Conservation (phyloP, 2,113 vertebrate genomes). For the Hippocampus guttulatus region DNA sequence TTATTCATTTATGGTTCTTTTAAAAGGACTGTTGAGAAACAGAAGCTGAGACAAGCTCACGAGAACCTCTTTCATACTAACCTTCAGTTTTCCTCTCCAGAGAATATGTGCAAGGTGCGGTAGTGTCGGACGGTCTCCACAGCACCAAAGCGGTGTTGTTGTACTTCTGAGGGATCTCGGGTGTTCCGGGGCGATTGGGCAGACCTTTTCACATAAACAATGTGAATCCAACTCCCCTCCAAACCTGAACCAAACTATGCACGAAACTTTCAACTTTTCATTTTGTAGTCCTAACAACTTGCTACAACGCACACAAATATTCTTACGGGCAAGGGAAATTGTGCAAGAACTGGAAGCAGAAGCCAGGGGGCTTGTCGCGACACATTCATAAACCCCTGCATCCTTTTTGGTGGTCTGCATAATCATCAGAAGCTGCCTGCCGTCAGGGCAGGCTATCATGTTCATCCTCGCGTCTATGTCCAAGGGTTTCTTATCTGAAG, state of each 20-base stretch:
- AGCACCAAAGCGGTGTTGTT: constrained; percentile 90
- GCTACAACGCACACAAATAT: not conserved
- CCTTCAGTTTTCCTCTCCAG: constrained; percentile 84
- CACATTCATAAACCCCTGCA: constrained; percentile 89
- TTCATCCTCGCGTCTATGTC: constrained; percentile 78
- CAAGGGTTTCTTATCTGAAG: constrained; percentile 84
- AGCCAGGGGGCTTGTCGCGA: constrained; percentile 84
- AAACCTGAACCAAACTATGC: too few species aligned
- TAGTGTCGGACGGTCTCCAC: constrained; percentile 88
- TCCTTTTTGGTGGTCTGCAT: constrained; percentile 85
- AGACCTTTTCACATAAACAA: constrained; percentile 68
- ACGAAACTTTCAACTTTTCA: not conserved
- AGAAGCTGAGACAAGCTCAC: not conserved
- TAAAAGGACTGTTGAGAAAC: too few species aligned
- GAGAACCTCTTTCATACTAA: constrained; percentile 45
- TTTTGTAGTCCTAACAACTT: not conserved
- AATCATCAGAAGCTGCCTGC: constrained; percentile 91
- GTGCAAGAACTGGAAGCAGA: constrained; percentile 87
- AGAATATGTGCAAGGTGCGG: constrained; percentile 88
- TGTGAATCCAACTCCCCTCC: too few species aligned
- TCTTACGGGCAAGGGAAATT: constrained; percentile 88
- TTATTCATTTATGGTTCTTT: too few species aligned
- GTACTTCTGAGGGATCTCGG: constrained; percentile 92
- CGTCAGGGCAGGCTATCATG: constrained; percentile 87
- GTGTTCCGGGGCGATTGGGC: constrained; percentile 86